phyloP scores from a whole-genome alignment of 53 echinoderm and acorn worm species.

The Paracentrotus lividus region DNA sequence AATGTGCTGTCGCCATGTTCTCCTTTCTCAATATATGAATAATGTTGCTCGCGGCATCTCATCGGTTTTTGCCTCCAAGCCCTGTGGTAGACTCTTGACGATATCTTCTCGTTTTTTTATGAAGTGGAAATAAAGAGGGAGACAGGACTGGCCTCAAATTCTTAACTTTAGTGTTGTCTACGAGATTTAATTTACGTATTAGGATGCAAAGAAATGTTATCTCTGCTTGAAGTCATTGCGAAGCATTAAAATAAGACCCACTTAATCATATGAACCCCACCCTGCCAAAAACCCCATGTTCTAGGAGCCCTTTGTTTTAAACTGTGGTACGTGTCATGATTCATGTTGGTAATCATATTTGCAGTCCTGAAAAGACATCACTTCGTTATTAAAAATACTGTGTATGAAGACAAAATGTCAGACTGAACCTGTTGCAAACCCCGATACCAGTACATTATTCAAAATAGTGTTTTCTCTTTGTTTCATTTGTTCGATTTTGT shows the following conservation, averaged over 20 bases:
- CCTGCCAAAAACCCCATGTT: too few species aligned
- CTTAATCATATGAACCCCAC: too few species aligned
- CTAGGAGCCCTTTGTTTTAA: too few species aligned
- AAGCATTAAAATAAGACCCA: neutral
- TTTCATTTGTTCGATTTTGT: too few species aligned
- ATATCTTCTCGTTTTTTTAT: neutral
- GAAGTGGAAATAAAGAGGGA: neutral
- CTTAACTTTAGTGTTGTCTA: neutral
- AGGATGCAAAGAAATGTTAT: neutral
- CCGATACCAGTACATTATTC: too few species aligned
- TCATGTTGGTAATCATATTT: too few species aligned
- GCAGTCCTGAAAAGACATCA: too few species aligned
- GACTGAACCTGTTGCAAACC: too few species aligned
- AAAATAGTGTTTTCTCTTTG: too few species aligned
- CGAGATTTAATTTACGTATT: neutral
- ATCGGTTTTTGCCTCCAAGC: neutral
- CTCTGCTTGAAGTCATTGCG: neutral
- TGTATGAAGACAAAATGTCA: too few species aligned
- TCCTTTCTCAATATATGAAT: constrained; percentile 23
- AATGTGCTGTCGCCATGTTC: constrained; percentile 27
- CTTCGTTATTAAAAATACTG: too few species aligned
- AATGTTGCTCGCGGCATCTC: neutral
- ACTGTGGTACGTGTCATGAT: too few species aligned
- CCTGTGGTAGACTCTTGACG: neutral
- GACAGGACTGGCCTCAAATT: neutral